Conservation (phyloP, 2,113 vertebrate species). For the Camelus bactrianus region DNA sequence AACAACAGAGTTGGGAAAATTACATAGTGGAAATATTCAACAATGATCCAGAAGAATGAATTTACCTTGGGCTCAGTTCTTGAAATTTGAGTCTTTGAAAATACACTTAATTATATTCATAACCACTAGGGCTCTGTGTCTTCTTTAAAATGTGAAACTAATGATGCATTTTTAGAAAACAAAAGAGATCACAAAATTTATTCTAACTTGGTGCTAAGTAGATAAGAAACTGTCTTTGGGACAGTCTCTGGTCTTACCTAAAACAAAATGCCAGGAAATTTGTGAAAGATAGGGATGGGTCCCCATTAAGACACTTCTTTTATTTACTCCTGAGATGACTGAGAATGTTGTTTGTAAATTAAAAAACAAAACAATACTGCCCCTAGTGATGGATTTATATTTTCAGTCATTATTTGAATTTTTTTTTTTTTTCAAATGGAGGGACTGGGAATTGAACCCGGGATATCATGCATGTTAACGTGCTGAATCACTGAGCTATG, state of each 20-base stretch:
- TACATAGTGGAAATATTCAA: background rate
- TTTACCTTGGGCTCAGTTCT: background rate
- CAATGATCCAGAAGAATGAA: background rate
- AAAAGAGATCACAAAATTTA: background rate
- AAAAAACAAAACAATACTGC: background rate
- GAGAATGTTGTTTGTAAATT: background rate
- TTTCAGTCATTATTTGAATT: conserved; percentile 41
- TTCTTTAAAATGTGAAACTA: conserved; percentile 73
- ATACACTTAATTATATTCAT: conserved; percentile 46
- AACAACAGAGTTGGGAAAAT: background rate
- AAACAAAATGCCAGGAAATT: conserved; percentile 9
- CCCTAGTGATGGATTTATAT: background rate
- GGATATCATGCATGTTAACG: no score
- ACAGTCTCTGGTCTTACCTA: background rate
- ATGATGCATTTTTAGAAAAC: conserved; percentile 17
- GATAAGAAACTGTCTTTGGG: background rate
- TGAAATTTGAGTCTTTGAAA: background rate
- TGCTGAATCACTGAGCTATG: no score
- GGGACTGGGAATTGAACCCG: no score
- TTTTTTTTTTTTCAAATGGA: no score
- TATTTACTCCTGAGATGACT: background rate
- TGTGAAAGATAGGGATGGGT: background rate
- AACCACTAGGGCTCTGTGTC: conserved; percentile 75
- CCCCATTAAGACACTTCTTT: background rate
- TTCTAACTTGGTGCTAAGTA: background rate